Percentiles rank a stretch among this genome's conserved stretches.
Evolutionary conservation across 2,888 invertebrate genomes (phyloP).

Genomic region (Acronicta psi): DNA sequence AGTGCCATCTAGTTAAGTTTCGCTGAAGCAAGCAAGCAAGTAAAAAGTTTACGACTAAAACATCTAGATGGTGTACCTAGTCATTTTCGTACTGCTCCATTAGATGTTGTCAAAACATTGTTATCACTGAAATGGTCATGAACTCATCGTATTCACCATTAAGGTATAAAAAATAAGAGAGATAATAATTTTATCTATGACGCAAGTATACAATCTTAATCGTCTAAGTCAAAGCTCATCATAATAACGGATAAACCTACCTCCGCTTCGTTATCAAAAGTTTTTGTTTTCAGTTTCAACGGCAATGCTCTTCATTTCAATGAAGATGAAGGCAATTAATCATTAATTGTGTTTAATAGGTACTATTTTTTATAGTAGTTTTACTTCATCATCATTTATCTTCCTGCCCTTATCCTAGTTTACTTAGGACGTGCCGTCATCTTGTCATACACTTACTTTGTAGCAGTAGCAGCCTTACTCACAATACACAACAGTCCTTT

Average conservation of each 20-base stretch:
- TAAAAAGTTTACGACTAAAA: neutral
- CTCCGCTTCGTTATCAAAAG: neutral
- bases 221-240: constrained; percentile 15
- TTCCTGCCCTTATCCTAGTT: too few species aligned
- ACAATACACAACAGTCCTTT: too few species aligned
- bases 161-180: too few species aligned
- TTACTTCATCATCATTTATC: too few species aligned
- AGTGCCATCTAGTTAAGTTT: constrained; percentile 25
- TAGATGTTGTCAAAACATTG: constrained; percentile 8
- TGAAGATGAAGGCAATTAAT: too few species aligned
- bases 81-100: too few species aligned
- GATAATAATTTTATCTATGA: constrained; percentile 9
- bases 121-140: constrained; percentile 11
- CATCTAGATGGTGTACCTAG: constrained; percentile 28
- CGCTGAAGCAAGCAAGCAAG: neutral
- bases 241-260: constrained; percentile 5
- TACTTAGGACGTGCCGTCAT: too few species aligned
- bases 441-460: too few species aligned
- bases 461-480: too few species aligned
- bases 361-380: too few species aligned
- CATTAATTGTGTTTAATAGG: too few species aligned
- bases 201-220: neutral
- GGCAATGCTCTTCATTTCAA: neutral
- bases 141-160: neutral
- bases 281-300: neutral